Evolutionary conservation across 2,888 invertebrate genomes (phyloP).

Genomic region (Bellardia bayeri): DNA sequence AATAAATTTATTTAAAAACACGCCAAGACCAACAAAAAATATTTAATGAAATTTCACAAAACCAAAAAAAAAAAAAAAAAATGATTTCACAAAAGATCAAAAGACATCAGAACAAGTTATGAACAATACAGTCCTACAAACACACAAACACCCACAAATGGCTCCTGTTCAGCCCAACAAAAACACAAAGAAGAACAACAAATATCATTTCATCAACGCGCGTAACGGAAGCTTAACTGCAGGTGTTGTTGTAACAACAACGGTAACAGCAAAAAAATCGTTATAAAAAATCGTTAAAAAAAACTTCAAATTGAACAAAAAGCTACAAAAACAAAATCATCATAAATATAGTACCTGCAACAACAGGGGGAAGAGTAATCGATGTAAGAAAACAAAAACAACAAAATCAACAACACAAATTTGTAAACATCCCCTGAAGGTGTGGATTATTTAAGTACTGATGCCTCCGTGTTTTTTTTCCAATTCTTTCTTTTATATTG

Average conservation of each 20-base stretch:
- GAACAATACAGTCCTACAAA: constrained; percentile 41
- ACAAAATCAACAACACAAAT: constrained; percentile 48
- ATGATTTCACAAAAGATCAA: constrained; percentile 74
- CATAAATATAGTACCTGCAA: background rate
- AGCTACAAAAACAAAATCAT: constrained; percentile 17
- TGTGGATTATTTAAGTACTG: constrained; percentile 62
- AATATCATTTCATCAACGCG: constrained; percentile 57
- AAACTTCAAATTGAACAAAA: constrained; percentile 31
- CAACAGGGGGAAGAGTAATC: constrained; percentile 52
- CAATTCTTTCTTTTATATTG: background rate
- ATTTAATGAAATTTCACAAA: constrained; percentile 66
- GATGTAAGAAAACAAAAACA: constrained; percentile 2
- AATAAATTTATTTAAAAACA: constrained; percentile 82
- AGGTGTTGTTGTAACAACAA: constrained; percentile 69
- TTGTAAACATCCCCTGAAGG: constrained; percentile 63
- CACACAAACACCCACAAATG: constrained; percentile 24
- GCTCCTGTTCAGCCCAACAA: constrained; percentile 31
- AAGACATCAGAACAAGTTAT: constrained; percentile 74
- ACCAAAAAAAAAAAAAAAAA: constrained; percentile 61
- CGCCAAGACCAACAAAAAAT: constrained; percentile 78
- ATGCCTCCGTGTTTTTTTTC: constrained; percentile 37
- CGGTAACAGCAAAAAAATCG: constrained; percentile 28
- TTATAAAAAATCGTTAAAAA: background rate
- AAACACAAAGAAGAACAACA: constrained; percentile 47
- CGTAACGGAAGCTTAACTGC: constrained; percentile 63